A percentile compares a stretch with the other conserved stretches of the same genome.
Evolutionary conservation across 1,140 invertebrate genomes (phyloP).

Genomic region (Diorhabda elongata): DNA sequence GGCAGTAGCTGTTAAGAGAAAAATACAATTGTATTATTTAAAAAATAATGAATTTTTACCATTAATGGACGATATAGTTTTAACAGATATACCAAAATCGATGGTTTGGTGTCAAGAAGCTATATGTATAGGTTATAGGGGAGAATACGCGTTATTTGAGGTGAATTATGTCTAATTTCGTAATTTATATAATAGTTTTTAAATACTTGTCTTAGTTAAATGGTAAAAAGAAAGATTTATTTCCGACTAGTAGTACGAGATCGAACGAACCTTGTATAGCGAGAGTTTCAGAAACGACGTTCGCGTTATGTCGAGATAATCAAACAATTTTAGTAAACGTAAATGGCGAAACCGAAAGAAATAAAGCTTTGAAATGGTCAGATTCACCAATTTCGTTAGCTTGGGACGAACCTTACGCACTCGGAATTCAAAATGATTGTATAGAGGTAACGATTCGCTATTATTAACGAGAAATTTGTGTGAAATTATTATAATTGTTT

Average conservation of each 20-base stretch:
- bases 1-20: conserved; percentile 84
- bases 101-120: conserved; percentile 83
- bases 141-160: conserved; percentile 75
- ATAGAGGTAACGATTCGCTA: conserved; percentile 56
- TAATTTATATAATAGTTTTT: not conserved
- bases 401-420: conserved; percentile 86
- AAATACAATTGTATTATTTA: conserved; percentile 85
- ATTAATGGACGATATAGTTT: conserved; percentile 67
- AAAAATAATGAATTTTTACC: conserved; percentile 80
- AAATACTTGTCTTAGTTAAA: conserved; percentile 1
- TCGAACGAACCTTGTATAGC: conserved; percentile 79
- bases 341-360: conserved; percentile 64
- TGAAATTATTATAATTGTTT: conserved; percentile 7
- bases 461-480: not conserved
- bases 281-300: conserved; percentile 66
- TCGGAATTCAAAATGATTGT: conserved; percentile 75
- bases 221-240: conserved; percentile 73
- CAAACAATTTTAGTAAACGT: conserved; percentile 77
- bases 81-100: conserved; percentile 79
- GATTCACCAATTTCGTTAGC: conserved; percentile 73
- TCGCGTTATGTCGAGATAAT: conserved; percentile 78
- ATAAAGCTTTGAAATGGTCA: conserved; percentile 76
- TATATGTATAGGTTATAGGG: conserved; percentile 78
- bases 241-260: conserved; percentile 74
- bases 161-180: conserved; percentile 50